phyloP scores from a whole-genome alignment of 2,113 vertebrate species.

The Reinhardtius hippoglossoides region DNA sequence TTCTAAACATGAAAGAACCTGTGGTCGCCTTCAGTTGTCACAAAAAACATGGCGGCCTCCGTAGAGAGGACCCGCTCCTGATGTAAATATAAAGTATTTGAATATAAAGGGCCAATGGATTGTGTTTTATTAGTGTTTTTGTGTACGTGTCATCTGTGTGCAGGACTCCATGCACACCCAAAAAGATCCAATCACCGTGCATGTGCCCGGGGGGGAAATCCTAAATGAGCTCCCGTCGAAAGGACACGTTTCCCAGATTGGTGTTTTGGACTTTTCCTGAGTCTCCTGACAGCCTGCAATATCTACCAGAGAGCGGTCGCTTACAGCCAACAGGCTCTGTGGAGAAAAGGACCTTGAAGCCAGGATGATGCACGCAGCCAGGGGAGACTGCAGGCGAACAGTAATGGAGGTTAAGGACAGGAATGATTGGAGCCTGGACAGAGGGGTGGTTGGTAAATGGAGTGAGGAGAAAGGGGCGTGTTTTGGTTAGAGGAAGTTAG shows the following conservation, averaged over 20 bases:
- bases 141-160: constrained; percentile 45
- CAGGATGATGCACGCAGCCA: constrained; percentile 37
- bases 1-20: no score
- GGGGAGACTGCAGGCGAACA: constrained; percentile 50
- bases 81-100: no score
- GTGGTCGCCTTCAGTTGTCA: no score
- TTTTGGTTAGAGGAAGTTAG: constrained; percentile 17
- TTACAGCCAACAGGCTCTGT: constrained; percentile 24
- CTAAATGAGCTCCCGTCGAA: neutral
- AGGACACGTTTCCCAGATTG: no score
- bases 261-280: constrained; percentile 23
- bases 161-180: constrained; percentile 12
- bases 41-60: no score
- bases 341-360: constrained; percentile 34
- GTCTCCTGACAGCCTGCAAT: constrained; percentile 40
- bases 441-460: constrained; percentile 18
- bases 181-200: constrained; percentile 45
- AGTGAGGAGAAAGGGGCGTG: constrained; percentile 3
- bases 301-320: constrained; percentile 42
- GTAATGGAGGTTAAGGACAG: constrained; percentile 26
- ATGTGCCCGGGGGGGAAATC: constrained; percentile 26
- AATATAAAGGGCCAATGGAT: neutral
- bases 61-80: no score
- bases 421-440: neutral
- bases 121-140: neutral